phyloP scores from a whole-genome alignment of 2,113 vertebrate genomes.

The Tyrannus savana region DNA sequence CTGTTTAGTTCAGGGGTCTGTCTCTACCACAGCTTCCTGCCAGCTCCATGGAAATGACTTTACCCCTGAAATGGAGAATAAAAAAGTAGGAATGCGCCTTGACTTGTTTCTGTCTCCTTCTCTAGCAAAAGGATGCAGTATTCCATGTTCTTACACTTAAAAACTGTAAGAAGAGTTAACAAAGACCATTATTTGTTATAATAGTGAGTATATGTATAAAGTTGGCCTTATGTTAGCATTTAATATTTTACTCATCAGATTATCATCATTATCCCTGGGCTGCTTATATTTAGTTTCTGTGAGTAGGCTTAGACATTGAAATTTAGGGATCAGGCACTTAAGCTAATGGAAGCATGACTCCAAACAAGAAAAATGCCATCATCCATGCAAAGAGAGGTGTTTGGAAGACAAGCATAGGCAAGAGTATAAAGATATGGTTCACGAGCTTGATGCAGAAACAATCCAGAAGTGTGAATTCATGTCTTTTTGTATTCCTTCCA shows the following conservation, averaged over 20 bases:
- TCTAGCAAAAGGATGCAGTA: neutral
- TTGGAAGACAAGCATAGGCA: neutral
- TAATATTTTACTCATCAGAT: neutral
- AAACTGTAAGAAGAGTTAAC: neutral
- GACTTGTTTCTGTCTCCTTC: neutral
- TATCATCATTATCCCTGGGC: neutral
- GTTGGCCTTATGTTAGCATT: neutral
- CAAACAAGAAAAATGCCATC: neutral
- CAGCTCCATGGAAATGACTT: neutral
- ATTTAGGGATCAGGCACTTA: neutral
- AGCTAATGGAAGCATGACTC: neutral
- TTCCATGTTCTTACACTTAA: neutral
- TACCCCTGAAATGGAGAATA: neutral
- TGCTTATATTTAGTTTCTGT: neutral
- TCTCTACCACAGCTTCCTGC: neutral
- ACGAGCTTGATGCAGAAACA: neutral
- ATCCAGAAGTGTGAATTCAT: neutral
- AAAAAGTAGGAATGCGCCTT: neutral
- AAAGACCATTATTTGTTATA: neutral
- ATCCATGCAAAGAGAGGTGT: rapidly evolving
- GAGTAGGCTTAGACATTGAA: neutral
- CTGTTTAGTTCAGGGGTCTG: neutral
- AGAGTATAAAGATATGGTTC: neutral
- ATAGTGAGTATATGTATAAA: neutral
- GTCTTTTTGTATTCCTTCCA: neutral